Conservation (phyloP, 2,888 invertebrate genomes). For the Pollenia angustigena region DNA sequence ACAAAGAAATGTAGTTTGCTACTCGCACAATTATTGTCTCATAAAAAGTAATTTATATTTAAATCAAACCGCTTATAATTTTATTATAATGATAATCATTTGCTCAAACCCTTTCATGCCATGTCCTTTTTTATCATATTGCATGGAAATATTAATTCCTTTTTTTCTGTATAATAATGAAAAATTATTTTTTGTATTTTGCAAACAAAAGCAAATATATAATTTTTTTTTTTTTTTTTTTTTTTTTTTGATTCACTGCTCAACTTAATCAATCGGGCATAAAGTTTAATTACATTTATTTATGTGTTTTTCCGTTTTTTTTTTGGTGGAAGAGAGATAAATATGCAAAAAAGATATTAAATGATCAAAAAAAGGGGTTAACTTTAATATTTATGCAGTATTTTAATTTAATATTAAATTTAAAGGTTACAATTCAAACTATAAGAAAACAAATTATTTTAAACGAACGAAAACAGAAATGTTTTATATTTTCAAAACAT, state of each 20-base stretch:
- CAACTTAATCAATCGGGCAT: slow-evolving; percentile 69
- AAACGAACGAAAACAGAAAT: too few species aligned
- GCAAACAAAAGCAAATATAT: not conserved
- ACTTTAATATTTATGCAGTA: too few species aligned
- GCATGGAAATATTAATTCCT: not conserved
- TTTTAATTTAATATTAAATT: not conserved
- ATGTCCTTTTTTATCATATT: slow-evolving; percentile 29
- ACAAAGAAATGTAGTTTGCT: slow-evolving; percentile 40
- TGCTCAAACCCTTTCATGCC: slow-evolving; percentile 46
- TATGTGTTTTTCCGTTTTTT: slow-evolving; percentile 4
- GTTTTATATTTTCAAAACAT: too few species aligned
- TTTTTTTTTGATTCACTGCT: slow-evolving; percentile 26
- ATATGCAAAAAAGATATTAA: slow-evolving; percentile 4
- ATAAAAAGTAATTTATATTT: slow-evolving; percentile 81
- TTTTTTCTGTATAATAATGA: not conserved
- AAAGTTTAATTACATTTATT: slow-evolving; percentile 71
- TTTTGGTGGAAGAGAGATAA: slow-evolving; percentile 3
- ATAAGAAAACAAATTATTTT: not conserved
- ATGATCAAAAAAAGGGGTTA: not conserved
- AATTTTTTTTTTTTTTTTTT: slow-evolving; percentile 7
- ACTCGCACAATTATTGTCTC: slow-evolving; percentile 77
- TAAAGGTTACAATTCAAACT: not conserved
- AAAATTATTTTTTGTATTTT: slow-evolving; percentile 4
- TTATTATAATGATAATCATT: slow-evolving; percentile 77
- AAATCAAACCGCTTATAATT: slow-evolving; percentile 80